Base-by-base conservation (phyloP, 2,797 vertebrate genomes). In the Acanthornis magna region DNA sequence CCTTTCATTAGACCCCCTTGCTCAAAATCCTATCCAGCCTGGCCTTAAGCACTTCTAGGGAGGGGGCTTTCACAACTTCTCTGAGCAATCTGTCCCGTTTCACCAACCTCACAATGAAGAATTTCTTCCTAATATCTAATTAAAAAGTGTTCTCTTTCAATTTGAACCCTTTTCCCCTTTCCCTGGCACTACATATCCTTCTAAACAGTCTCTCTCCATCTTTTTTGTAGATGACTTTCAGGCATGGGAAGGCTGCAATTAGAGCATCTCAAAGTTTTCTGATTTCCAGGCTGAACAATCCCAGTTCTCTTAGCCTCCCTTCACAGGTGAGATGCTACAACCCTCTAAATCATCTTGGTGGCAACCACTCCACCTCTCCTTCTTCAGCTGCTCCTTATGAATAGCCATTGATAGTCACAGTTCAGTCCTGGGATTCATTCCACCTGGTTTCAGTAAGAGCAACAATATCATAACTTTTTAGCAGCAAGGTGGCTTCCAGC, bases 361-460 rank as follows among this genome's bases (percentile, higher is more conserved):
- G 12, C 16, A 62, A 8, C 16, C 4, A 9, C 9, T 62, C 3
- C 2, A 38, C 16, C 13, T 62, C 23, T 68, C 10, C 32, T 11
- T 54, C 13, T 16, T 63, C 36, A 42, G 8, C 22, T 68, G 12
- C 11, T 55, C 18, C 19, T 68, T 55, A 32, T 21, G 16, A 55
- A 15, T 1, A 32, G 27, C 36, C 16, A 17, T 5, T 48, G 47
- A 11, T 10, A 48, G 26, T 22, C 1, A 0, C 13, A 36, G 16
- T 14, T 55, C 48, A 62, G 48, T 15, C 11, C 48, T 7, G 13
- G 71, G 48, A 29, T 68, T 75, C 22, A 38, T 50, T 8, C 9
- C 16, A n/a, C 23, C 32, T 38, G 18, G 13, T 29, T 68, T 68
- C 34, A 36, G 32, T 17, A 42, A 29, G 17, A 27, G 7, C 42